Evolutionary conservation across 2,797 vertebrate genomes (phyloP), one percentile per base, ranked within the genome.

Genomic region (Spea hammondii): DNA sequence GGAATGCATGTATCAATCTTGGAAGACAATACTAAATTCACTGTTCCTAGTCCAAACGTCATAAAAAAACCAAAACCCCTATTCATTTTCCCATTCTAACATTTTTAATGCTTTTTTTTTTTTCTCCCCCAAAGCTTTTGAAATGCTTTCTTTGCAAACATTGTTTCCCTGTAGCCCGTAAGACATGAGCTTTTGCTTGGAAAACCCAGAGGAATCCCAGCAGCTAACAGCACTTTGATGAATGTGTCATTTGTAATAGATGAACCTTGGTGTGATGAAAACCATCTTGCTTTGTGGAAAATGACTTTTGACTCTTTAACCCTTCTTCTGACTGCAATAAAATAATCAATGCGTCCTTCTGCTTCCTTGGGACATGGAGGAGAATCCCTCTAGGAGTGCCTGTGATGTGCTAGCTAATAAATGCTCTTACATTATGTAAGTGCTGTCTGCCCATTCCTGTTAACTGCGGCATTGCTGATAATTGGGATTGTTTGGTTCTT

Each of bases 181-280:
- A 77, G 70, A 77, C 70, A 65, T 14, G 55, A 77, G 55, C 67
- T 47, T 48, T 65, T 77, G 70, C 69, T 67, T 67, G 74, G 53
- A 81, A 82, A 69, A 62, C 74, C 79, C 74, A 74, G 55, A 73
- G 79, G 75, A 73, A 69, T 74, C 74, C 74, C 53, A 51, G 57
- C 65, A 82, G 79, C 79, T 82, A 82, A 82, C 74, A 77, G 79
- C 65, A 77, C 70, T 82, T 82, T 77, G 79, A 82, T 82, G 74
- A 82, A 77, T 82, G 74, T 82, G 79, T 82, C 79, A 82, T 69
- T 67, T 82, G 79, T 82, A 82, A 82, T 82, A 65, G 79, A 77
- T 82, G 79, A 69, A 77, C 57, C 74, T 64, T 68, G 65, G 55
- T 73, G 70, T 82, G 79, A 82, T 82, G 75, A 82, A 82, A 82